phyloP scores from a whole-genome alignment of 2,113 vertebrate genomes.

The Panthera tigris region DNA sequence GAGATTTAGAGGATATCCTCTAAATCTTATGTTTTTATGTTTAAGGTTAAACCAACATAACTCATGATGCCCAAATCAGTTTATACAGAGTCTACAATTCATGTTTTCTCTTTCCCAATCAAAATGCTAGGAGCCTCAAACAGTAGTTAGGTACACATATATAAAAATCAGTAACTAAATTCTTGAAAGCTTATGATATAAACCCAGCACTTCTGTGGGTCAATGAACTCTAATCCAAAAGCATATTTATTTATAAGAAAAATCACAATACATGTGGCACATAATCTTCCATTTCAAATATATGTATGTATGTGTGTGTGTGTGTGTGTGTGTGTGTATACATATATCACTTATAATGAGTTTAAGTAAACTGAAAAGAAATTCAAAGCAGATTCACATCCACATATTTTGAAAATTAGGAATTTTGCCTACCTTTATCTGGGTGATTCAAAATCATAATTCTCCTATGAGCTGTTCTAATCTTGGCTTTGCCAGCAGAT shows the following conservation, averaged over 20 bases:
- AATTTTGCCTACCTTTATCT: slow-evolving; percentile 92
- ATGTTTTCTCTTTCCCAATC: slow-evolving; percentile 34
- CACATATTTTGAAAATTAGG: slow-evolving; percentile 46
- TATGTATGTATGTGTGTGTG: neutral
- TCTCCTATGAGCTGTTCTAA: slow-evolving; percentile 91
- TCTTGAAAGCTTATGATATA: slow-evolving; percentile 32
- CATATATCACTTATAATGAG: neutral
- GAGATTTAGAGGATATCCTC: slow-evolving; percentile 59
- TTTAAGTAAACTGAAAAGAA: slow-evolving; percentile 47
- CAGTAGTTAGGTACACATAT: neutral
- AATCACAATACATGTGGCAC: neutral
- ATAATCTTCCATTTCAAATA: neutral
- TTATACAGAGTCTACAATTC: neutral
- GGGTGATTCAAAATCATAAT: slow-evolving; percentile 98
- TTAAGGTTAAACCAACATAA: slow-evolving; percentile 36
- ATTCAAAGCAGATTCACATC: slow-evolving; percentile 23
- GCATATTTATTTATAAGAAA: slow-evolving; percentile 51
- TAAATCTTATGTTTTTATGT: slow-evolving; percentile 39
- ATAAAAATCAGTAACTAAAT: slow-evolving; percentile 52
- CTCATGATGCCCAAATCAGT: neutral
- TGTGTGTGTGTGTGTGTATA: neutral
- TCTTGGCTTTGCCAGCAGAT: slow-evolving; percentile 89
- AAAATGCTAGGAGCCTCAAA: neutral
- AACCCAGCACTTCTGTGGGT: neutral
- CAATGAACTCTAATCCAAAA: neutral